phyloP scores from a whole-genome alignment of 2,888 invertebrate species.

The Amiota communis region DNA sequence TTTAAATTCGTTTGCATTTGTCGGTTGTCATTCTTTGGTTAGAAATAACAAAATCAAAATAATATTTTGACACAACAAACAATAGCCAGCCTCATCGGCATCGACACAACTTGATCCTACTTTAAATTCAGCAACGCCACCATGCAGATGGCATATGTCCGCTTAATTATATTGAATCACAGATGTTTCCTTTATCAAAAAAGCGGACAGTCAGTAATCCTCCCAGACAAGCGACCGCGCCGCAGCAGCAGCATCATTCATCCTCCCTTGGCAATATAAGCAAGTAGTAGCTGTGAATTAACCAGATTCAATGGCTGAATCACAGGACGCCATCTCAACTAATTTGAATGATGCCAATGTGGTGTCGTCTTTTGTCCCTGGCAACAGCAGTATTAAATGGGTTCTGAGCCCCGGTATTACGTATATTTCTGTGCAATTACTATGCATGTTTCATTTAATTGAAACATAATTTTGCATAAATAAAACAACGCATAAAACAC shows the following conservation, averaged over 20 bases:
- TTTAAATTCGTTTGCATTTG: slow-evolving; percentile 48
- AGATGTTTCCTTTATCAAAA: slow-evolving; percentile 54
- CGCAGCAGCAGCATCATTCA: too few species aligned
- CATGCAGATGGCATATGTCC: slow-evolving; percentile 54
- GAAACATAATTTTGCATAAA: slow-evolving; percentile 72
- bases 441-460: slow-evolving; percentile 64
- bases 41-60: slow-evolving; percentile 18
- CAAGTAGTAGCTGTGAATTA: too few species aligned
- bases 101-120: slow-evolving; percentile 60
- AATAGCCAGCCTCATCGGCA: slow-evolving; percentile 44
- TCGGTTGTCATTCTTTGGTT: background rate
- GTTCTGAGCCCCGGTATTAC: slow-evolving; percentile 44
- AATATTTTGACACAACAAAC: slow-evolving; percentile 63
- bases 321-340: background rate
- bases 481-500: slow-evolving; percentile 66
- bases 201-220: slow-evolving; percentile 26
- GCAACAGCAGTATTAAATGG: slow-evolving; percentile 46
- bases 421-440: slow-evolving; percentile 61
- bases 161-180: slow-evolving; percentile 60
- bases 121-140: slow-evolving; percentile 56
- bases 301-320: too few species aligned
- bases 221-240: too few species aligned
- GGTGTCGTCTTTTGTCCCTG: slow-evolving; percentile 22
- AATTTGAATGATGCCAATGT: slow-evolving; percentile 12
- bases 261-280: too few species aligned